Evolutionary conservation across 1,140 invertebrate species (phyloP).

Genomic region (Achatina immaculata): DNA sequence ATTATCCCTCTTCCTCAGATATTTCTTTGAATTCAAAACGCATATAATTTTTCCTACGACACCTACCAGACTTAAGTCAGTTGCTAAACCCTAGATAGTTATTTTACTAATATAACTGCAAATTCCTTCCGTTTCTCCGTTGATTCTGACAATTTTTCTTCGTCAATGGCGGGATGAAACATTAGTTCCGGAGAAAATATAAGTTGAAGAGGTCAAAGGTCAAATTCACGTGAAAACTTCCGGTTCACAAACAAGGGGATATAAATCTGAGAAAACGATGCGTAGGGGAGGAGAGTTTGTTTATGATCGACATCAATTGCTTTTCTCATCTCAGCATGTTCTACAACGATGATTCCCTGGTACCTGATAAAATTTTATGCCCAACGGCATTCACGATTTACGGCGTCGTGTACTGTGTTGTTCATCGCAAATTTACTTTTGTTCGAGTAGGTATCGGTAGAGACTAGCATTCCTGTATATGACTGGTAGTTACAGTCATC

Average conservation of each 20-base stretch:
- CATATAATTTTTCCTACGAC: no score
- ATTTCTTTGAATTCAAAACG: no score
- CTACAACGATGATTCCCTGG: conserved; percentile 58
- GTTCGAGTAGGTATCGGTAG: conserved; percentile 52
- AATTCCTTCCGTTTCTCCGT: no score
- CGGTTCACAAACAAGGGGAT: not conserved
- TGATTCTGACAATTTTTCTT: no score
- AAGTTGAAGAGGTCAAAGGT: not conserved
- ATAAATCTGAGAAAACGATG: conserved; percentile 26
- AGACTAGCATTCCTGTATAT: no score
- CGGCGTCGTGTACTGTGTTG: conserved; percentile 43
- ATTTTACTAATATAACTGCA: no score
- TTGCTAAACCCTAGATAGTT: no score
- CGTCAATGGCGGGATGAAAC: no score
- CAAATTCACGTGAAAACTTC: not conserved
- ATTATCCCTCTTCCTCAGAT: no score
- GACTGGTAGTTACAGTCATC: no score
- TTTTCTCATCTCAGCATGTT: conserved; percentile 6
- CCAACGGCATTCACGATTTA: conserved; percentile 59
- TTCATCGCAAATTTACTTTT: conserved; percentile 51
- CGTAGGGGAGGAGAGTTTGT: conserved; percentile 33
- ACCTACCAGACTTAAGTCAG: no score
- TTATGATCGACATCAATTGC: conserved; percentile 4
- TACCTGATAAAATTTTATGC: conserved; percentile 58
- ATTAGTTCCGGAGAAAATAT: no score